phyloP scores from a whole-genome alignment of 2,797 vertebrate genomes.

The Danio albolineatus region DNA sequence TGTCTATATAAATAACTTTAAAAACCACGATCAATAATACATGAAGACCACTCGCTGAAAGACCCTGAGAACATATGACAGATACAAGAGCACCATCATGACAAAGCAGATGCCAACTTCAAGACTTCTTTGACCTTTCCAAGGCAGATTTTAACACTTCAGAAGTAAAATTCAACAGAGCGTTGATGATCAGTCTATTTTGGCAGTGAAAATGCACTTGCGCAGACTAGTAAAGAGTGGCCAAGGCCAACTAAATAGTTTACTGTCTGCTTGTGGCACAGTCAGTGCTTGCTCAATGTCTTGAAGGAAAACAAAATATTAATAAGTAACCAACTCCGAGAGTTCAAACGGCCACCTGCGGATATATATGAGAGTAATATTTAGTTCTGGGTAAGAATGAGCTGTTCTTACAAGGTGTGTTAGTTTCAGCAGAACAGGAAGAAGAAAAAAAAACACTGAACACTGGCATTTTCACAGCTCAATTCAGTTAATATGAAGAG shows the following conservation, averaged over 20 bases:
- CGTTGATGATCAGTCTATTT: constrained; percentile 23
- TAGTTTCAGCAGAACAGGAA: constrained; percentile 26
- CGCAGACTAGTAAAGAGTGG: neutral
- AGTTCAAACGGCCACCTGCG: constrained; percentile 15
- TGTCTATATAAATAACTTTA: neutral
- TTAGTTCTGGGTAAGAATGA: constrained; percentile 13
- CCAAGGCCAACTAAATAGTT: constrained; percentile 8
- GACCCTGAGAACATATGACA: constrained; percentile 23
- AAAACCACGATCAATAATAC: constrained; percentile 14
- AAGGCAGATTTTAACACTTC: constrained; percentile 18
- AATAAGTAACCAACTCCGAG: constrained; percentile 47
- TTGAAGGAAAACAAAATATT: constrained; percentile 25
- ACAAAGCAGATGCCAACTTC: neutral
- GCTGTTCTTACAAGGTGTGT: neutral
- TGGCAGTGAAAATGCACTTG: constrained; percentile 1
- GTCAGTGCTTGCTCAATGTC: constrained; percentile 35
- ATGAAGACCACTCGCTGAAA: neutral
- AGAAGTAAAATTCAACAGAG: constrained; percentile 22
- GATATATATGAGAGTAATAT: constrained; percentile 23
- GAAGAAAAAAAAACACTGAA: neutral
- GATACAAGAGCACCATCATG: neutral
- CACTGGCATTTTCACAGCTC: neutral
- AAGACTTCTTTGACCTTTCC: constrained; percentile 21
- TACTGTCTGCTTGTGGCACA: neutral
- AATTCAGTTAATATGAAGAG: neutral